phyloP scores from a whole-genome alignment of 2,113 vertebrate species.

The Sigmodon hispidus region DNA sequence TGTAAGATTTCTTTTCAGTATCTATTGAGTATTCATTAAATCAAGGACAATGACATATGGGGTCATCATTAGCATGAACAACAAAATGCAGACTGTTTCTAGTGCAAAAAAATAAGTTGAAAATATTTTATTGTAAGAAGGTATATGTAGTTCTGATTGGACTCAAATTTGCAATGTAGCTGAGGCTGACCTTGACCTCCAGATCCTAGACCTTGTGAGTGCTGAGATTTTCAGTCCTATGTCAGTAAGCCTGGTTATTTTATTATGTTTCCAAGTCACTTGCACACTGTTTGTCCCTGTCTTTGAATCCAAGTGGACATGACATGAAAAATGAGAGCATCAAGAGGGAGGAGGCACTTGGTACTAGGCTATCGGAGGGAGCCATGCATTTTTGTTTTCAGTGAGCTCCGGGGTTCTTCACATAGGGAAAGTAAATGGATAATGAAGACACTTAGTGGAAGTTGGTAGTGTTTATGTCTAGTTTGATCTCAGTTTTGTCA shows the following conservation, averaged over 20 bases:
- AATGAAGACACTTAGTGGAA: background rate
- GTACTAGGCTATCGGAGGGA: background rate
- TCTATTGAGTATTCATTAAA: background rate
- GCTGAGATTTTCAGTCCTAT: background rate
- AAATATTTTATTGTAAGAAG: background rate
- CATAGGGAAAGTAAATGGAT: background rate
- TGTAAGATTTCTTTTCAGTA: background rate
- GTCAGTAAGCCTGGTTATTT: background rate
- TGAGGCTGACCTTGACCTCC: background rate
- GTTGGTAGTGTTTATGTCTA: background rate
- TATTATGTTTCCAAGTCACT: background rate
- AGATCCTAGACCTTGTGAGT: too few relatives aligned
- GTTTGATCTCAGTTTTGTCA: conserved; percentile 14
- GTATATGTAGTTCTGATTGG: background rate
- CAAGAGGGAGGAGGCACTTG: too few relatives aligned
- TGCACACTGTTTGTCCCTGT: background rate
- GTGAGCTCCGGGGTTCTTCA: background rate
- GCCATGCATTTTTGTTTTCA: background rate
- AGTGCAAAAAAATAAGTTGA: background rate
- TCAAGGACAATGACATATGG: background rate
- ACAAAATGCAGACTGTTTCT: background rate
- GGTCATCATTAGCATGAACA: background rate
- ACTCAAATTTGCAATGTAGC: background rate
- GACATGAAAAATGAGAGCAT: too few relatives aligned
- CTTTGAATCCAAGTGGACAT: conserved; percentile 35